Base-by-base conservation (phyloP, 1,140 invertebrate species). In the Trichomalopsis sarcophagae region DNA sequence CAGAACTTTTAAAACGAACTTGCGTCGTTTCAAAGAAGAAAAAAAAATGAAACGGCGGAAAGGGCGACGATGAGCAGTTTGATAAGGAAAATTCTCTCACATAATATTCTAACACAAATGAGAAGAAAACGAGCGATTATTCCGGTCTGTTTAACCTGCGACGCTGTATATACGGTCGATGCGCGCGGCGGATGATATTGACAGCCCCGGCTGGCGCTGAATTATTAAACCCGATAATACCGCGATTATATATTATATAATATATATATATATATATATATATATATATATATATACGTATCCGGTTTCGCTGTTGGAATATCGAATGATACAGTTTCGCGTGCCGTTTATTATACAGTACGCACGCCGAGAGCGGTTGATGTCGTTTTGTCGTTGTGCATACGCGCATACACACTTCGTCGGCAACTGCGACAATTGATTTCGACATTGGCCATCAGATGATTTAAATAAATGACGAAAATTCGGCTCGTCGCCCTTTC, bases 161-260 rank as follows among this genome's bases (percentile, higher is more conserved):
- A 21, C 21, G 17, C 21, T n/a, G 55, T 62, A n/a, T 62, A n/a
- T 17, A 62, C 2, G 13, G 47, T 13, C 47, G 14, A 50, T 62
- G 33, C 4, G 33, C 33, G 40, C 40, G 40, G 44, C 27, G 7
- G n/a, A 68, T 68, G 36, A 79, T 73, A 71, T 81, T 81, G 40
- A 73, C 68, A 68, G 62, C 27, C 1, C 14, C 23, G 27, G 33
- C 66, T 71, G 30, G 13, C 13, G n/a, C 33, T 81, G 68, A 81
- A 71, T 81, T 80, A 80, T 80, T 81, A 81, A 81, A 71, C 79
- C 36, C n/a, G 40, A 71, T 81, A 73, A 44, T 81, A 47, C 66
- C 40, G 36, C 13, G 68, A 81, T 36, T 81, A 73, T 81, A 71
- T 81, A 81, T 71, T 73, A 47, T 50, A 33, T 5, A 33, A 0